Base-by-base conservation (phyloP, 2,888 invertebrate genomes). In the Drosophila neonasuta region DNA sequence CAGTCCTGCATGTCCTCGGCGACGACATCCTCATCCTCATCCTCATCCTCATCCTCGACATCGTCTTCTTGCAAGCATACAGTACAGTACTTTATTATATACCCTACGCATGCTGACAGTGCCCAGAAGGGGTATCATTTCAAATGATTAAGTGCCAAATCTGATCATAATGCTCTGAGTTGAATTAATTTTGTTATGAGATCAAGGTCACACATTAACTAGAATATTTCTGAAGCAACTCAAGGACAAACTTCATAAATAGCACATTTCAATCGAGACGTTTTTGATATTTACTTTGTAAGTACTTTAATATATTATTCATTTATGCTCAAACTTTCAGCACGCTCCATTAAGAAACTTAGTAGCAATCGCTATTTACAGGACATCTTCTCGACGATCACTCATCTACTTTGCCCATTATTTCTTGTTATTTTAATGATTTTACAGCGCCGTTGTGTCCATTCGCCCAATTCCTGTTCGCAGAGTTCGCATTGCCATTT, bases 401-500 rank as follows among this genome's bases (percentile, higher is more conserved):
- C 34, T 46, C 24, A 15, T 34, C 8, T 36, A 11, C 13, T 13
- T 29, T 4, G 17, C 9, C 9, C 29, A 15, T 59, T 48, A 59
- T 60, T 50, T 48, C 64, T 58, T 67, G 72, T 83, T 84, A 84
- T 84, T 84, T 86, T 84, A 84, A 84, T 84, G 88, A 84, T 86
- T 82, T 79, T 75, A 61, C 74, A 85, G 69, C 73, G 87, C 56
- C 77, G 57, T 44, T 66, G 36, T 72, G 77, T 64, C 60, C 79
- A 71, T 71, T 74, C 51, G 34, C 39, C 44, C 68, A 51, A 30
- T 52, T 52, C 54, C 80, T 44, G 66, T 55, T 55, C 67, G 48
- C 46, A 36, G 44, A 41, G 66, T 55, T 55, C 67, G 48, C 50
- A 36, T 39, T 42, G 61, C 41, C 59, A 8, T 46, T 46, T 52